Evolutionary conservation across 2,888 invertebrate species (phyloP).

Genomic region (Caenorhabditis drosophilae): DNA sequence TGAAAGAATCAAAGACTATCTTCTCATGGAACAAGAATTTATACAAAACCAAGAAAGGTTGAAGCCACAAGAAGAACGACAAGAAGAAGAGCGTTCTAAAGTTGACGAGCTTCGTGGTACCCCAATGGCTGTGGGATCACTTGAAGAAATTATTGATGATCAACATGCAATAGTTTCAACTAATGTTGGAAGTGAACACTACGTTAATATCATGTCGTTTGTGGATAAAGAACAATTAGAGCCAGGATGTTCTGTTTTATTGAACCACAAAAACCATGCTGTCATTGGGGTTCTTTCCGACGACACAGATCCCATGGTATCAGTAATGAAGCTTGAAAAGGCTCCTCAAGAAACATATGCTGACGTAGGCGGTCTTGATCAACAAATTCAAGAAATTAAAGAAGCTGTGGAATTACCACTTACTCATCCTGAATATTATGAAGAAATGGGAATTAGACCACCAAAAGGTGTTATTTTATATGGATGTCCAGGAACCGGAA

Average conservation of each 20-base stretch:
- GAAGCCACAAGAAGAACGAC: conserved; percentile 98
- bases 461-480: conserved; percentile 98
- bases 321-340: conserved; percentile 99
- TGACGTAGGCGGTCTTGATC: conserved; percentile 74
- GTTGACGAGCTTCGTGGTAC: conserved; percentile 93
- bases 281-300: conserved; percentile 99
- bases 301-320: conserved; percentile 99
- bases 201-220: conserved; percentile 97
- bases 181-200: conserved; percentile 94
- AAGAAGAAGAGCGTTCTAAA: conserved; percentile 76
- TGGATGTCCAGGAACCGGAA: conserved; percentile 96
- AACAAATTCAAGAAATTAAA: conserved; percentile 96
- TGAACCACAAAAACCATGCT: conserved; percentile 95
- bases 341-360: conserved; percentile 98
- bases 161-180: conserved; percentile 93
- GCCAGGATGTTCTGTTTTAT: conserved; percentile 94
- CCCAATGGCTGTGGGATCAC: conserved; percentile 98
- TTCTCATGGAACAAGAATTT: conserved; percentile 98
- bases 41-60: conserved; percentile 96
- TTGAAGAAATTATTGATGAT: conserved; percentile 99
- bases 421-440: conserved; percentile 99
- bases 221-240: conserved; percentile 99
- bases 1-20: conserved; percentile 96
- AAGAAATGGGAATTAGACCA: conserved; percentile 99
- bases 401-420: conserved; percentile 97